These are phyloP conservation scores for Oriolus oriolus DNA, from an alignment of 2,113 vertebrate genomes.

Conservation along the genomic window DNA sequence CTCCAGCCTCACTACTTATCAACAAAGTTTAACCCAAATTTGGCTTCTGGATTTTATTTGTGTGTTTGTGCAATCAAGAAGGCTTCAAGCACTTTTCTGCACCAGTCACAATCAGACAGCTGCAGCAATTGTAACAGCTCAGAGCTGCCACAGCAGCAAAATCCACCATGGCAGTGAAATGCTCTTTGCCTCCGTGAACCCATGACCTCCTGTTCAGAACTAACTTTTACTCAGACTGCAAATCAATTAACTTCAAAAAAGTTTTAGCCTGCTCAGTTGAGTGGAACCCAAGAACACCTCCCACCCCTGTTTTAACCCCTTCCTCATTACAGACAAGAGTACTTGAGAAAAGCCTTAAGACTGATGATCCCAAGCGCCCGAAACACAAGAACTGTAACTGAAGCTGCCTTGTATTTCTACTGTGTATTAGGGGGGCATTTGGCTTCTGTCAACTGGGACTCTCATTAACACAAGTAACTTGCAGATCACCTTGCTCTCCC, in stretches of 20 bases:
- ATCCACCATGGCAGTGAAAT: background rate
- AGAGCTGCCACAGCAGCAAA: background rate
- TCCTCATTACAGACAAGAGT: background rate
- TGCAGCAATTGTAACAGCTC: background rate
- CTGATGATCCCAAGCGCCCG: fast-evolving
- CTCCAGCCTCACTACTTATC: background rate
- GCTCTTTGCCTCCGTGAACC: background rate
- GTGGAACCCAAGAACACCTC: background rate
- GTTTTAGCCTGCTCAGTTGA: background rate
- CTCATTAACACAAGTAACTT: background rate
- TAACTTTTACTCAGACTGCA: background rate
- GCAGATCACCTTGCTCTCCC: background rate
- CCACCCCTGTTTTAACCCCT: background rate
- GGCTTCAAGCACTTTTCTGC: background rate
- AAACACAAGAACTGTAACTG: background rate
- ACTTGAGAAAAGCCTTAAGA: background rate
- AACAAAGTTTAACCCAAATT: background rate
- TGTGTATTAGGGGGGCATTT: background rate
- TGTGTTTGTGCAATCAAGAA: background rate
- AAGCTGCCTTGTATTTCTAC: background rate
- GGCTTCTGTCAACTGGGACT: background rate
- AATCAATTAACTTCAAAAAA: background rate
- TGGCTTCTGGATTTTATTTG: background rate
- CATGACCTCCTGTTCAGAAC: background rate
- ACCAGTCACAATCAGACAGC: background rate